Percentiles rank a stretch among this genome's conserved stretches.
Evolutionary conservation across 2,888 invertebrate genomes (phyloP).

Genomic region (Helleia helle): DNA sequence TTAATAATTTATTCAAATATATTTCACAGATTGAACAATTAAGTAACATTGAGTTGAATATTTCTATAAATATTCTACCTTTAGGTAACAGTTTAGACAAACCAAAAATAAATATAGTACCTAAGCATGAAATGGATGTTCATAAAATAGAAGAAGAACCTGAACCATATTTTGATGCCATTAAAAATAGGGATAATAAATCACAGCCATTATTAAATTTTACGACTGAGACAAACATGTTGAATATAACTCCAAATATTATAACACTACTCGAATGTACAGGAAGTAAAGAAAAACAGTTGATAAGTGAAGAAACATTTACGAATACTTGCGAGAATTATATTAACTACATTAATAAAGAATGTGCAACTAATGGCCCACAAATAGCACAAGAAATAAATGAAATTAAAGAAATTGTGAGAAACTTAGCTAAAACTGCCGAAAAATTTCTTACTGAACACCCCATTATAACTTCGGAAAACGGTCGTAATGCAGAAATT

Average conservation of each 20-base stretch:
- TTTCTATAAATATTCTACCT: slow-evolving; percentile 41
- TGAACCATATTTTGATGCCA: not conserved
- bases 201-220: slow-evolving; percentile 13
- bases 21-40: slow-evolving; percentile 30
- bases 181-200: slow-evolving; percentile 1
- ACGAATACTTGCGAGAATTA: slow-evolving; percentile 20
- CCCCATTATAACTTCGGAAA: slow-evolving; percentile 20
- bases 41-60: slow-evolving; percentile 40
- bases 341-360: slow-evolving; percentile 16
- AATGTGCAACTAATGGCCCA: slow-evolving; percentile 15
- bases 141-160: not conserved
- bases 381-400: slow-evolving; percentile 39
- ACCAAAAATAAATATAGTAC: not conserved
- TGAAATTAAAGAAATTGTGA: slow-evolving; percentile 40
- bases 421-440: slow-evolving; percentile 35
- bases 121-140: not conserved
- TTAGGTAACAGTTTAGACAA: slow-evolving; percentile 1
- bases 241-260: slow-evolving; percentile 26
- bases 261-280: slow-evolving; percentile 45
- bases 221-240: slow-evolving; percentile 1
- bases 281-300: slow-evolving; percentile 37
- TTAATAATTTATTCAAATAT: slow-evolving; percentile 36
- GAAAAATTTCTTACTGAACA: slow-evolving; percentile 37
- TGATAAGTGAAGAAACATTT: slow-evolving; percentile 28
- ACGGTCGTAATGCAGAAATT: no score